Conservation (phyloP, 92 coral and sea anemone species). For the Epizoanthus scotinus region DNA sequence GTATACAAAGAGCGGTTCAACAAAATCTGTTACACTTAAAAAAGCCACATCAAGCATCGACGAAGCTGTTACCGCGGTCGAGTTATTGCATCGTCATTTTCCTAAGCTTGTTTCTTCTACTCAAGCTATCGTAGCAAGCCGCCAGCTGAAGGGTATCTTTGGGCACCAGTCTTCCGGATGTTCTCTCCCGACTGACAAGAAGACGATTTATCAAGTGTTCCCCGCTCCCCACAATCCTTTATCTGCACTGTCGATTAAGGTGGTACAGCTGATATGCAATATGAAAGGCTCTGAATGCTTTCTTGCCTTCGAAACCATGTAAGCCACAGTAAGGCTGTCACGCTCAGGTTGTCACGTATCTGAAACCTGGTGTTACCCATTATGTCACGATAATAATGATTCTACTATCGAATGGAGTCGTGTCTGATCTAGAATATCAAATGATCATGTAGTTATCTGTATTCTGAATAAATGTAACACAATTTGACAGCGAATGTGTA, state of each 20-base stretch:
- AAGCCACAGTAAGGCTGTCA: neutral
- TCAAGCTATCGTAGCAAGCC: conserved; percentile 46
- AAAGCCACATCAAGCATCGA: conserved; percentile 36
- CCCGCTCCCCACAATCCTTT: conserved; percentile 14
- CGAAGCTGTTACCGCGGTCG: conserved; percentile 49
- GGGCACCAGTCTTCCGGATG: neutral
- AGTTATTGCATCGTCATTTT: conserved; percentile 28
- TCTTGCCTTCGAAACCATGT: neutral
- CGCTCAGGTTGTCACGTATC: too few relatives aligned
- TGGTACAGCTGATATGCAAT: conserved; percentile 16
- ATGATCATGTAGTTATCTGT: too few relatives aligned
- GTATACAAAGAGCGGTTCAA: conserved; percentile 47
- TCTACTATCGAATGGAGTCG: too few relatives aligned
- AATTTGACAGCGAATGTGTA: too few relatives aligned
- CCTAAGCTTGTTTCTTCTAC: conserved; percentile 57
- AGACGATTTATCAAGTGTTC: conserved; percentile 20
- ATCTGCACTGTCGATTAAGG: neutral
- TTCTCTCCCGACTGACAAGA: conserved; percentile 11
- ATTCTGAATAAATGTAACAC: too few relatives aligned
- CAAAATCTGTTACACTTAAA: conserved; percentile 37
- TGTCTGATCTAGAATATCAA: too few relatives aligned
- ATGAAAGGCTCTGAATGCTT: neutral
- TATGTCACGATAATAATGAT: too few relatives aligned
- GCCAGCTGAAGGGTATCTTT: conserved; percentile 33
- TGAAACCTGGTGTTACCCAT: too few relatives aligned